Evolutionary conservation across 2,797 vertebrate species (phyloP).

Genomic region (Tapera naevia): DNA sequence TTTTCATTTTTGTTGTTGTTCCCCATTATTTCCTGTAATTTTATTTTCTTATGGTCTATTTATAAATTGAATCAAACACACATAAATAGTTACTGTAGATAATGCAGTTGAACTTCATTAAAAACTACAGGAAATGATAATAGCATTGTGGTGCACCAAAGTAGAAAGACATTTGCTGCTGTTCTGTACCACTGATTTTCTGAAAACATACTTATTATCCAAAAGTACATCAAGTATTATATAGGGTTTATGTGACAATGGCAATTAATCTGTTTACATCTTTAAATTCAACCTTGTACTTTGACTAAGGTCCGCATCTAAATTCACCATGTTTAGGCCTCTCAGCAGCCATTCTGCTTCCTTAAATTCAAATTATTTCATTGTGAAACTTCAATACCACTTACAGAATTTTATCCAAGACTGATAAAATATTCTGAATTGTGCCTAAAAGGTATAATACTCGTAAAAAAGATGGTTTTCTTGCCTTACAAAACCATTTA

Average conservation of each 20-base stretch:
- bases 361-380: background rate
- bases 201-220: background rate
- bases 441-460: background rate
- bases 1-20: background rate
- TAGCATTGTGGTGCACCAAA: background rate
- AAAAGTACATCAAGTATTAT: background rate
- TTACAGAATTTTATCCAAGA: background rate
- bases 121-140: background rate
- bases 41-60: slow-evolving; percentile 12
- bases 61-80: slow-evolving; percentile 1
- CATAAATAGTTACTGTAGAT: background rate
- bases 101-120: slow-evolving; percentile 10
- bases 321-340: background rate
- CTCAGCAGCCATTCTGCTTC: background rate
- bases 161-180: slow-evolving; percentile 1
- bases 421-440: background rate
- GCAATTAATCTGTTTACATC: background rate
- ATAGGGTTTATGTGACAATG: background rate
- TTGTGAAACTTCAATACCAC: background rate
- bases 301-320: background rate
- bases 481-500: background rate
- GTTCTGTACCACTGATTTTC: background rate
- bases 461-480: background rate
- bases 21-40: background rate
- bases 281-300: background rate